A percentile compares a stretch with the other conserved stretches of the same genome.
Evolutionary conservation across 2,888 invertebrate genomes (phyloP).

Genomic region (Terebella lapidaria): DNA sequence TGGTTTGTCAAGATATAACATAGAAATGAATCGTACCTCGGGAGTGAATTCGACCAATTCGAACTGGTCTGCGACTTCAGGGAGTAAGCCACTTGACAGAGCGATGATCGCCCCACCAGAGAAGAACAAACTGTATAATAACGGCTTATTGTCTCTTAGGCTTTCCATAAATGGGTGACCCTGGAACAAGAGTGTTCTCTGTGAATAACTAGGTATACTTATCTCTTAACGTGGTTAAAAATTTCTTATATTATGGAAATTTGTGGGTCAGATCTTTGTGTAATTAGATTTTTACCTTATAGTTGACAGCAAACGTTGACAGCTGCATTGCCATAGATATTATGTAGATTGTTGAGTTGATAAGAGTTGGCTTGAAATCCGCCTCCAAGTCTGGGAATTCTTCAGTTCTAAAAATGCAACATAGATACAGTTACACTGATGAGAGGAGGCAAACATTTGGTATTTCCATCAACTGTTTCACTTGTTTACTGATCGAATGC

Average conservation of each 20-base stretch:
- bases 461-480: too few species aligned
- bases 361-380: slow-evolving; percentile 84
- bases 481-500: too few species aligned
- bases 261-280: too few species aligned
- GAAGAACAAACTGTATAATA: slow-evolving; percentile 82
- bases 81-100: slow-evolving; percentile 77
- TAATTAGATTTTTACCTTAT: too few species aligned
- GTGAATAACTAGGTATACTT: too few species aligned
- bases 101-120: slow-evolving; percentile 78
- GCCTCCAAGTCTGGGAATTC: slow-evolving; percentile 62
- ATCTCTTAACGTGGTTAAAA: too few species aligned
- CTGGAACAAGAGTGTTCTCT: slow-evolving; percentile 56
- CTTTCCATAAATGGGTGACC: slow-evolving; percentile 99
- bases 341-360: slow-evolving; percentile 97
- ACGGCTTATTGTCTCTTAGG: slow-evolving; percentile 80
- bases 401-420: slow-evolving; percentile 23
- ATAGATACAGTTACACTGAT: background rate
- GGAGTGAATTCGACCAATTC: slow-evolving; percentile 70
- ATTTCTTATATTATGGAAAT: too few species aligned
- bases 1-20: too few species aligned
- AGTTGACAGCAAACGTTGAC: slow-evolving; percentile 97
- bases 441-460: too few species aligned
- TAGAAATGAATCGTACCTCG: too few species aligned
- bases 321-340: slow-evolving; percentile 96
- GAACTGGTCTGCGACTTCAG: slow-evolving; percentile 82